Evolutionary conservation across 1,140 invertebrate species (phyloP), one percentile per base, ranked within the genome.

Genomic region (Polyergus mexicanus): DNA sequence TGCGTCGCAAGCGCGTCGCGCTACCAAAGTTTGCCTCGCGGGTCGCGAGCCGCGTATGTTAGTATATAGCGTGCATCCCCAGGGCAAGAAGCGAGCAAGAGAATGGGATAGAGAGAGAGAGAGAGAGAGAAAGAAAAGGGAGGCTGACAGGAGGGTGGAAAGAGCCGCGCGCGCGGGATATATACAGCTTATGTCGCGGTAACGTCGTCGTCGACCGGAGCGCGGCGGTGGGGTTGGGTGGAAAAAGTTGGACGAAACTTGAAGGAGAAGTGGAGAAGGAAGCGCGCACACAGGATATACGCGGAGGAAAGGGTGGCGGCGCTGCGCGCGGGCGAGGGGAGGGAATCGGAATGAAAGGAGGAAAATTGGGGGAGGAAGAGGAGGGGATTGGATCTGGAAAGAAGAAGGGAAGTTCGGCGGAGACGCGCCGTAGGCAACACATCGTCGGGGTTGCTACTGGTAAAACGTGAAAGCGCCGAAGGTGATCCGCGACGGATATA

Each of bases 231-330:
- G 66, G 86, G 76, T 86, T n/a, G 83, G 86, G 77, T 68, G 68
- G 87, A 89, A 92, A 93, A 93, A 93, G 91, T 92, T 92, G 88
- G 85, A 63, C 62, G 81, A 92, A 92, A 93, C 88, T 93, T 91
- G 88, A 76, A 85, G 86, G 91, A 85, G 88, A 87, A 84, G 74
- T 54, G 75, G 87, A 85, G 84, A 89, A 91, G 89, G 86, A 89
- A 90, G n/a, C 71, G 54, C 58, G 41, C 41, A 44, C 32, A 66
- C 28, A 74, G 87, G 75, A 86, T 69, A 66, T 69, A 63, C 7
- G 38, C 38, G 78, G 51, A 80, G 74, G 58, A 81, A 76, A 85
- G 88, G 80, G 75, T 84, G 84, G 72, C 78, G 60, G 60, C 68
- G 47, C 76, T 47, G 13, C 35, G 60, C 47, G 44, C 56, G 84